Evolutionary conservation across 1,140 invertebrate genomes (phyloP), one percentile per base, ranked within the genome.

Genomic region (Microplitis demolitor): DNA sequence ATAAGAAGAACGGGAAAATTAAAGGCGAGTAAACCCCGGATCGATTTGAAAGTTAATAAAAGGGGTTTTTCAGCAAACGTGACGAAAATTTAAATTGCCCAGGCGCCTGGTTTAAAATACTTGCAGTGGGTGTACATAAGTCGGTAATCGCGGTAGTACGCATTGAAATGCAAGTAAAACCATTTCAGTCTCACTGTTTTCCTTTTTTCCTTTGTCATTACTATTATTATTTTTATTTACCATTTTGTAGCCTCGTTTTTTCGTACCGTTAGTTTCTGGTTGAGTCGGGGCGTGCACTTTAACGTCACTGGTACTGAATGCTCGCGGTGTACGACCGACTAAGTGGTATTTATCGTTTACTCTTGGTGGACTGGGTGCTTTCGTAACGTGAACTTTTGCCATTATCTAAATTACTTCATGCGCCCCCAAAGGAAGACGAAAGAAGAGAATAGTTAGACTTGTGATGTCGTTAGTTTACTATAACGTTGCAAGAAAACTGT

Each of bases 341-440:
- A 67, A 53, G 66, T 67, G 45, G 66, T 54, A 67, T 67, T 54
- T 67, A 67, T 67, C 50, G 66, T 67, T 67, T 16, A 67, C 50
- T 67, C 6, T 5, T 11, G 63, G 37, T 66, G 63, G 63, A 50
- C 45, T 66, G 14, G 8, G 34, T 6, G 63, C 63, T 66, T 66
- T 37, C 63, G 50, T 67, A 31, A 64, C 62, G 39, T 67, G 66
- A 67, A 67, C 66, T 67, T 67, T 67, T 13, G 24, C 45, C 66
- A 67, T 67, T 54, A 67, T 53, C 45, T 53, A 54, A 53, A 54
- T 54, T 67, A 54, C 45, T 54, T 11, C 13, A 51, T 51, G 66
- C 60, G 13, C 35, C 35, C 33, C 39, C 6, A 45, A 5, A 45
- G n/a, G 16, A 51, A 39, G 16, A 24, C 24, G 24, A 24, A 5